Base-by-base conservation (phyloP, 2,113 vertebrate species). In the Tretioscincus oriximinensis region DNA sequence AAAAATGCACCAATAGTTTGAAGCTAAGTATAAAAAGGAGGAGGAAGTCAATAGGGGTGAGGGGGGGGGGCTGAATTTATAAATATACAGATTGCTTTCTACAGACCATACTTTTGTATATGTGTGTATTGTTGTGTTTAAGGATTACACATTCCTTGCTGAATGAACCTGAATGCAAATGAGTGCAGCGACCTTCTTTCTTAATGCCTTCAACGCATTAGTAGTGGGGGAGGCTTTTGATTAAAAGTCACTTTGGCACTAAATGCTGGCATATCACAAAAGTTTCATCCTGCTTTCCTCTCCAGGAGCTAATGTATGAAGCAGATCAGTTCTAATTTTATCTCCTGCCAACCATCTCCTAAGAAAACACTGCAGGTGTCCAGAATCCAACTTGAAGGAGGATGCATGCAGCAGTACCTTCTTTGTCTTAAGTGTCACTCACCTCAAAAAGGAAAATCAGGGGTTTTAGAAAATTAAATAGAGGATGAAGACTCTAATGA, bases 1-100 rank as follows among this genome's bases (percentile, higher is more conserved):
- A 60, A 71, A 24, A 64, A 60, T 66, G 31, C 87, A 76, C 18
- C 61, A 83, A 64, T 1, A 81, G 2, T 58, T 87, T 90, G 84
- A 63, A 58, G 83, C 9, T 54, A 80, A 82, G 66, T 31, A 79
- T 47, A 28, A 29, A 70, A 83, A 72, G 70, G 1, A 5, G 24
- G 20, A 21, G 26, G 41, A 4, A 0, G 35, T 41, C 35, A 41
- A 5, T 41, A 65, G 65, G 85, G 85, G 29, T 51, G 47, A n/a
- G 28, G 28, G 29, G 4, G 24, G 31, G 26, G 26, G 61, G 29
- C 1, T 61, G 77, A 22, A 31, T 45, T 10, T 29, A 28, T 20
- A 18, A 81, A 66, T 24, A 3, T 2, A 49, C 0, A 10, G n/a
- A 58, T 51, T 18, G 3, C 7, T 82, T 84, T 29, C 47, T 68